phyloP scores from a whole-genome alignment of 2,888 invertebrate species.

The Apoda limacodes region DNA sequence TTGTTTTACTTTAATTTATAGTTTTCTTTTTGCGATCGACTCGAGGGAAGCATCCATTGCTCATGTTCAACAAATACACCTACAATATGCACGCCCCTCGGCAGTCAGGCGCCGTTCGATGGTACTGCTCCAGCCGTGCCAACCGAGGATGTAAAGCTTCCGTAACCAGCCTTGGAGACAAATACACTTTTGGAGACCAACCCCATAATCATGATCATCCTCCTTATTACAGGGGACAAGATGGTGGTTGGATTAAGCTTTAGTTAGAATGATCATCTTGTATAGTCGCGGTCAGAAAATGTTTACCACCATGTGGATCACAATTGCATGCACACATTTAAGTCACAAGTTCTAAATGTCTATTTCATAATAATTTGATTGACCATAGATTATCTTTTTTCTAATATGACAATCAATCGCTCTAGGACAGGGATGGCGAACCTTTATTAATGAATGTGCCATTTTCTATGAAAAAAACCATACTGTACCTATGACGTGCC shows the following conservation, averaged over 20 bases:
- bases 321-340: too few relatives aligned
- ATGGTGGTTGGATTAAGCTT: slow-evolving; percentile 20
- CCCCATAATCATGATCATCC: slow-evolving; percentile 17
- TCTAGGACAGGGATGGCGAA: too few relatives aligned
- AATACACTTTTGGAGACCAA: slow-evolving; percentile 12
- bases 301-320: too few relatives aligned
- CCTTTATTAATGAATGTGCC: too few relatives aligned
- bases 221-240: slow-evolving; percentile 11
- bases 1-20: slow-evolving; percentile 8
- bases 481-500: too few relatives aligned
- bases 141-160: slow-evolving; percentile 21
- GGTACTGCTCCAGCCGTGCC: slow-evolving; percentile 21
- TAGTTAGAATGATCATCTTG: too few relatives aligned
- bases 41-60: slow-evolving; percentile 23
- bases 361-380: too few relatives aligned
- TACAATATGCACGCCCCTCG: slow-evolving; percentile 18
- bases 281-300: too few relatives aligned
- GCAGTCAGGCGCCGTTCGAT: slow-evolving; percentile 17
- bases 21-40: slow-evolving; percentile 19
- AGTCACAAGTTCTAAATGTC: too few relatives aligned
- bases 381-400: too few relatives aligned
- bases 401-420: too few relatives aligned
- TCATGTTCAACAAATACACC: slow-evolving; percentile 22
- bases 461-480: too few relatives aligned
- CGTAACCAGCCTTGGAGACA: slow-evolving; percentile 16